These are phyloP conservation scores for Anthophora plumipes DNA, from an alignment of 2,888 invertebrate genomes.

Conservation along the genomic window DNA sequence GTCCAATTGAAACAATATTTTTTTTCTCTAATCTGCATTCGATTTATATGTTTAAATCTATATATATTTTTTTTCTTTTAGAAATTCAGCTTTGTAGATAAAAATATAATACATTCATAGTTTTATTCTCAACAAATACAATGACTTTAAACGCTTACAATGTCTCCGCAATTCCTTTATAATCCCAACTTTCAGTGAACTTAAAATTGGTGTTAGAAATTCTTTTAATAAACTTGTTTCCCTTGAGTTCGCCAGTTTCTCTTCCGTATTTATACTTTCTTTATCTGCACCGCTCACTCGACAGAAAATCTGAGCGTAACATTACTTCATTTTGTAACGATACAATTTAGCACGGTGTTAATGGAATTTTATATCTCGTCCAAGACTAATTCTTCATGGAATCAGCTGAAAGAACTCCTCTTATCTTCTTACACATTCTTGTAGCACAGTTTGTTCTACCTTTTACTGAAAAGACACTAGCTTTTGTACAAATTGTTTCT, in stretches of 20 bases:
- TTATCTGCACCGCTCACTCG: not conserved
- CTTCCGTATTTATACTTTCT: conserved; percentile 1
- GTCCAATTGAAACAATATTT: too few relatives aligned
- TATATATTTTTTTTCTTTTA: too few relatives aligned
- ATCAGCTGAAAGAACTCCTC: not conserved
- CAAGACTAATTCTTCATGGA: not conserved
- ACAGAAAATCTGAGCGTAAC: not conserved
- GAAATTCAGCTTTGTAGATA: too few relatives aligned
- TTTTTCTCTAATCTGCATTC: too few relatives aligned
- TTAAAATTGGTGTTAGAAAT: conserved; percentile 6
- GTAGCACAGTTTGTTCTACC: not conserved
- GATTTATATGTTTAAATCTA: too few relatives aligned
- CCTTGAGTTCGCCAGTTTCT: not conserved
- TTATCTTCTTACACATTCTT: not conserved
- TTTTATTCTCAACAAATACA: not conserved
- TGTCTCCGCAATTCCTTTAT: not conserved
- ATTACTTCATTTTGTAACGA: not conserved
- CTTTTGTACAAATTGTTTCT: conserved; percentile 45
- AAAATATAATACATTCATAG: too few relatives aligned
- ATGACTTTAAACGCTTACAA: not conserved
- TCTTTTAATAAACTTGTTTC: not conserved
- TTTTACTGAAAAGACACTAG: not conserved
- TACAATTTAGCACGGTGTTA: conserved; percentile 8
- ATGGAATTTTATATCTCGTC: conserved; percentile 46
- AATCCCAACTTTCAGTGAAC: not conserved